Conservation (phyloP, 2,113 vertebrate species). For the Sarotherodon lohbergeri region DNA sequence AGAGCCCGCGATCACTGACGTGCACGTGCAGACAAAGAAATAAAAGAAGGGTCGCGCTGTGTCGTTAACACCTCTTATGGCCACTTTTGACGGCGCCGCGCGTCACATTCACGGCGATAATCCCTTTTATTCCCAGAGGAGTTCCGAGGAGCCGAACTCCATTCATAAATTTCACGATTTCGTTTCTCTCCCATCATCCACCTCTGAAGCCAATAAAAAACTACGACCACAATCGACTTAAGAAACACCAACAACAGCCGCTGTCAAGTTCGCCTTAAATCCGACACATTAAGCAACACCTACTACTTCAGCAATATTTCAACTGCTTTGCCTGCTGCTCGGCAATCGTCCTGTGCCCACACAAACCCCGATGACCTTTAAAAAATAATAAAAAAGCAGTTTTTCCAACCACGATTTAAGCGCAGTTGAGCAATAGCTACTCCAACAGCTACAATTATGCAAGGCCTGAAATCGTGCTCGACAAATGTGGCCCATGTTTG, state of each 20-base stretch:
- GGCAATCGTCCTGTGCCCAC: not conserved
- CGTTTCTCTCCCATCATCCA: not conserved
- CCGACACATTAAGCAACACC: not conserved
- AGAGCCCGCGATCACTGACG: not conserved
- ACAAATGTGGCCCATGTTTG: not conserved
- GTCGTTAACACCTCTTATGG: not conserved
- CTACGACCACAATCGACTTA: not conserved
- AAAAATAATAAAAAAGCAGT: not conserved
- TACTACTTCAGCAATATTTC: not conserved
- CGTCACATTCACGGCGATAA: not conserved
- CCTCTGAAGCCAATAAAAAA: not conserved
- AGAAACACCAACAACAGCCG: not conserved
- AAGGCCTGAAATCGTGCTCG: constrained; percentile 40
- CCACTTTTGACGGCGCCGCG: not conserved
- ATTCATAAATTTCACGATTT: not conserved
- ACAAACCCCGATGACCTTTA: not conserved
- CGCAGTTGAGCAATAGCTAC: not conserved
- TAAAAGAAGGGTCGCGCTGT: not conserved
- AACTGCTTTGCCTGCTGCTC: not conserved
- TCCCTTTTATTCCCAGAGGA: not conserved
- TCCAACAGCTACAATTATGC: not conserved
- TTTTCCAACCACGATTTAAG: not conserved
- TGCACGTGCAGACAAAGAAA: not conserved
- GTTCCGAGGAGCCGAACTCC: not conserved
- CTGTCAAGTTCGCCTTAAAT: not conserved